These are phyloP conservation scores for Diogma glabrata DNA, from an alignment of 2,888 invertebrate species.

Conservation along the genomic window DNA sequence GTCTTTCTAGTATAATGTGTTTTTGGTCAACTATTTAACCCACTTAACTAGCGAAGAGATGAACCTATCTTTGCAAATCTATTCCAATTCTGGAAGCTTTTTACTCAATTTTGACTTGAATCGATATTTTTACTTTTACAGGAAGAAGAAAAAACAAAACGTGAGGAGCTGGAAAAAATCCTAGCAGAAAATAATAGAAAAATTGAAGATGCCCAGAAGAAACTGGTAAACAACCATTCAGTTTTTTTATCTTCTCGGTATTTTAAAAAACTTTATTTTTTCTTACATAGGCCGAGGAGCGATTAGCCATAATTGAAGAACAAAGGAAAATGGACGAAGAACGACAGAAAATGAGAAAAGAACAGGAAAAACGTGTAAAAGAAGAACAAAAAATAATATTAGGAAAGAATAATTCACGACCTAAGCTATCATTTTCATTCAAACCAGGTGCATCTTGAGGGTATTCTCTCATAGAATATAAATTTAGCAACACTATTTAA, in stretches of 20 bases:
- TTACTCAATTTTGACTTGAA: no score
- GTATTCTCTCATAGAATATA: no score
- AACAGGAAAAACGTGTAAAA: constrained; percentile 83
- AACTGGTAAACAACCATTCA: constrained; percentile 59
- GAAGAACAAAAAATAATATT: constrained; percentile 95
- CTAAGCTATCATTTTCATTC: constrained; percentile 84
- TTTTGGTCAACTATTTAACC: no score
- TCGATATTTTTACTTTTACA: constrained; percentile 45
- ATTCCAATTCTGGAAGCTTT: no score
- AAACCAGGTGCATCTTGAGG: constrained; percentile 64
- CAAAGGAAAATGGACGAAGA: constrained; percentile 94
- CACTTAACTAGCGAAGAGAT: no score
- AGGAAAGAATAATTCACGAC: constrained; percentile 93
- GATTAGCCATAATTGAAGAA: constrained; percentile 92
- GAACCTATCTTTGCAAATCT: no score
- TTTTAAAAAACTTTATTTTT: neutral
- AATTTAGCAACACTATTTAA: no score
- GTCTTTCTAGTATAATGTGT: no score
- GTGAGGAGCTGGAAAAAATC: constrained; percentile 90
- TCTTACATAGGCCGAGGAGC: constrained; percentile 74
- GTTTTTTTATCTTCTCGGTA: constrained; percentile 1
- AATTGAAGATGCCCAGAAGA: constrained; percentile 93
- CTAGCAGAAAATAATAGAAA: constrained; percentile 96
- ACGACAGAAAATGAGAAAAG: constrained; percentile 81
- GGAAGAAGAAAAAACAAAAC: constrained; percentile 95